Conservation (phyloP, 2,888 invertebrate species). For the Monoplex corrugatus region DNA sequence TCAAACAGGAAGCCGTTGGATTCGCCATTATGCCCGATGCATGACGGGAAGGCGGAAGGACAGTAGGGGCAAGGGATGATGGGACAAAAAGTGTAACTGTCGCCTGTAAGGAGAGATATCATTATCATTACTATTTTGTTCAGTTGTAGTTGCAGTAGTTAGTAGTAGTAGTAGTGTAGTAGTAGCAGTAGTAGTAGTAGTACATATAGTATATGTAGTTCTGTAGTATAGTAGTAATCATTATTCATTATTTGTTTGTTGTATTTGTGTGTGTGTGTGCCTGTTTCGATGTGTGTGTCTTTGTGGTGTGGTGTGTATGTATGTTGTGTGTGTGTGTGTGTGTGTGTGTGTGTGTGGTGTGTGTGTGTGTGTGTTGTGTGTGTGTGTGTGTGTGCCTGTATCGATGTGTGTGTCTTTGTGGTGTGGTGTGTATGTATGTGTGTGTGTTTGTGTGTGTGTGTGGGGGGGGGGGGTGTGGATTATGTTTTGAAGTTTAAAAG, state of each 20-base stretch:
- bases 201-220: neutral
- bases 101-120: conserved; percentile 27
- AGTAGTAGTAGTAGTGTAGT: too few relatives aligned
- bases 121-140: neutral
- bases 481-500: too few relatives aligned
- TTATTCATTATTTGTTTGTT: neutral
- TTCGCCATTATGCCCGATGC: conserved; percentile 47
- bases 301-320: too few relatives aligned
- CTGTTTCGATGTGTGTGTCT: neutral
- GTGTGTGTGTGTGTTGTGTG: too few relatives aligned
- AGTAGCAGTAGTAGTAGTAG: neutral
- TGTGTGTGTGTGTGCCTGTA: too few relatives aligned
- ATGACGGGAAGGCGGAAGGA: conserved; percentile 52
- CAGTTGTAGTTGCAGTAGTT: neutral
- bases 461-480: too few relatives aligned
- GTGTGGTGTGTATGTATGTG: too few relatives aligned
- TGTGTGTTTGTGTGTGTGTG: too few relatives aligned
- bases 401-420: too few relatives aligned
- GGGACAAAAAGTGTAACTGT: conserved; percentile 54
- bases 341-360: too few relatives aligned
- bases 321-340: too few relatives aligned
- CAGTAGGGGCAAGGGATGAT: conserved; percentile 52
- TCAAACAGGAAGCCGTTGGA: conserved; percentile 50
- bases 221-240: too few relatives aligned
- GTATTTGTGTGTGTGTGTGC: neutral